Conservation (phyloP, 2,888 invertebrate species). For the Calliscelio sp. region DNA sequence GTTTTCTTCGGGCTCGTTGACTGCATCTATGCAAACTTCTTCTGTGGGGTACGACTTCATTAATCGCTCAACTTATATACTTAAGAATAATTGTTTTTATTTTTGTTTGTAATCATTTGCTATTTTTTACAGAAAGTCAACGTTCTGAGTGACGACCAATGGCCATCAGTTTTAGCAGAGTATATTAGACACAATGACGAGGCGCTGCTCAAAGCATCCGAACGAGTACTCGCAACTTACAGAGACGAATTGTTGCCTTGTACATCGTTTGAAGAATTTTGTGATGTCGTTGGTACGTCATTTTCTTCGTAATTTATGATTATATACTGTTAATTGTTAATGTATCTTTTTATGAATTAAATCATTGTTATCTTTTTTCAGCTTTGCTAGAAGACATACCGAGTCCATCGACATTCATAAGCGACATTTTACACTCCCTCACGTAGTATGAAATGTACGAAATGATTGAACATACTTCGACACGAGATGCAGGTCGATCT, state of each 20-base stretch:
- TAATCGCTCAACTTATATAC: background rate
- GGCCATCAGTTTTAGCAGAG: constrained; percentile 96
- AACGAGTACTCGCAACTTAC: constrained; percentile 92
- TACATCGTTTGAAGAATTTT: constrained; percentile 96
- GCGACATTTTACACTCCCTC: constrained; percentile 87
- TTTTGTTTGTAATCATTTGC: no score
- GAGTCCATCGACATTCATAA: constrained; percentile 89
- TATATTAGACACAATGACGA: constrained; percentile 98
- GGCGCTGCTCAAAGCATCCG: constrained; percentile 94
- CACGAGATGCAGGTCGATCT: constrained; percentile 16
- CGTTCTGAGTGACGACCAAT: constrained; percentile 91
- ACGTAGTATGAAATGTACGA: constrained; percentile 75
- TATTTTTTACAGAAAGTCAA: constrained; percentile 88
- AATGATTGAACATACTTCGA: constrained; percentile 48
- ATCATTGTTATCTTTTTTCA: constrained; percentile 78
- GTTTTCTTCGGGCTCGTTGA: constrained; percentile 95
- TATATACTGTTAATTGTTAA: no score
- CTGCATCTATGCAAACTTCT: constrained; percentile 93
- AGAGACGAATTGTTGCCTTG: constrained; percentile 96
- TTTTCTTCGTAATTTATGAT: no score
- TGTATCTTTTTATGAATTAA: no score
- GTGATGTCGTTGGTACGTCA: constrained; percentile 97
- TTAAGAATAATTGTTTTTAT: constrained; percentile 11
- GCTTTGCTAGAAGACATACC: constrained; percentile 90
- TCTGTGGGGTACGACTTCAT: constrained; percentile 83